A percentile compares a stretch with the other conserved stretches of the same genome.
phyloP scores from a whole-genome alignment of 2,888 invertebrate species.

The Ceriagrion tenellum region DNA sequence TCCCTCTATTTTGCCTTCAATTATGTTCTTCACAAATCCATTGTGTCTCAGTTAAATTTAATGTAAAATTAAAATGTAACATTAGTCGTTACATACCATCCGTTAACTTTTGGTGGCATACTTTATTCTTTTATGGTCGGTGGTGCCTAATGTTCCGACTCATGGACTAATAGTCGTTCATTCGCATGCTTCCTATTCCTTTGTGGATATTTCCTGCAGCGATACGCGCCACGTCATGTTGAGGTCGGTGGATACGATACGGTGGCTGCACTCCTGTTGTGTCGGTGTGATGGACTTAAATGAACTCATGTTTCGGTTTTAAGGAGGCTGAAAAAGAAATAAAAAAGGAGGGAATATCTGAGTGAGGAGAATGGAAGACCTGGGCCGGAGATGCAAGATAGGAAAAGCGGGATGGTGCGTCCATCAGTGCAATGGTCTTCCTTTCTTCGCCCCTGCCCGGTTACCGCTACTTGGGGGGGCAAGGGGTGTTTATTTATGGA shows the following conservation, averaged over 20 bases:
- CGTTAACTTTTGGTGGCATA: too few relatives aligned
- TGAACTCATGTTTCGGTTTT: constrained; percentile 32
- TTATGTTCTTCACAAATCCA: too few relatives aligned
- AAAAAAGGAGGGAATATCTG: not conserved
- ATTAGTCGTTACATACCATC: too few relatives aligned
- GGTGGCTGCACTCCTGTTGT: not conserved
- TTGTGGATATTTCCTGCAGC: not conserved
- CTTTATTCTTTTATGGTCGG: not conserved
- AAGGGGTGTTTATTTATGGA: not conserved
- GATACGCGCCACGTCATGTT: constrained; percentile 20
- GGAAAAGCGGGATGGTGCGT: not conserved
- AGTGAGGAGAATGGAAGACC: not conserved
- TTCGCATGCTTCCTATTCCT: not conserved
- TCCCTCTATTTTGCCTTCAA: too few relatives aligned
- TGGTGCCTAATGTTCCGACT: constrained; percentile 18
- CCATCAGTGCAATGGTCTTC: not conserved
- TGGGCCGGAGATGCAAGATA: not conserved
- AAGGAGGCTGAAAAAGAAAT: not conserved
- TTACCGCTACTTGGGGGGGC: not conserved
- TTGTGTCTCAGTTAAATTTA: too few relatives aligned
- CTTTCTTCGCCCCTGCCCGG: not conserved
- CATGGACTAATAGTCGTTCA: not conserved
- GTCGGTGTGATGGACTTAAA: constrained; percentile 3
- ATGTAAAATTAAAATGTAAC: too few relatives aligned
- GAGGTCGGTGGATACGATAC: constrained; percentile 1